Evolutionary conservation across 2,888 invertebrate genomes (phyloP).

Genomic region (Ditylenchus weischeri): DNA sequence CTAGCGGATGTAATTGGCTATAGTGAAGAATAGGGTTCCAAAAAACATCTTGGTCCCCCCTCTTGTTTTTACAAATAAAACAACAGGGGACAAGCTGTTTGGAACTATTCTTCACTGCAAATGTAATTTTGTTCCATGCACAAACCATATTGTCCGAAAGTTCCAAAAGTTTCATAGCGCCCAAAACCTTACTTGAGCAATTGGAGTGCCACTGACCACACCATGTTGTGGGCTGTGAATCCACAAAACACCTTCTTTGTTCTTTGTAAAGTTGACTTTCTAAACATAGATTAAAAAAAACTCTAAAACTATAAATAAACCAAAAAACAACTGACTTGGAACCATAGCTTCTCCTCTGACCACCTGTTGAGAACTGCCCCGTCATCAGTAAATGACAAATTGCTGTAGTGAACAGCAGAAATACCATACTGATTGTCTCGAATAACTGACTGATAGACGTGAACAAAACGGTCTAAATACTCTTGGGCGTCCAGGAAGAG

Average conservation of each 20-base stretch:
- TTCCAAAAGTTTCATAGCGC: not conserved
- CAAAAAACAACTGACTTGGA: slow-evolving; percentile 34
- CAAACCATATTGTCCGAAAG: not conserved
- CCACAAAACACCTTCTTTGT: slow-evolving; percentile 57
- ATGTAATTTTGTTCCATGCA: too few relatives aligned
- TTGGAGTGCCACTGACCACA: slow-evolving; percentile 63
- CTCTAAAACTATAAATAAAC: not conserved
- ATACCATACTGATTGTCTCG: slow-evolving; percentile 73
- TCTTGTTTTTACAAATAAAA: too few relatives aligned
- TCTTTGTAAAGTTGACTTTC: slow-evolving; percentile 55
- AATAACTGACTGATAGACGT: slow-evolving; percentile 51
- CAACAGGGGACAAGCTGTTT: too few relatives aligned
- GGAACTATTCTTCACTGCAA: too few relatives aligned
- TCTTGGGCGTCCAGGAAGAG: slow-evolving; percentile 57
- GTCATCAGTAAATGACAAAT: slow-evolving; percentile 46
- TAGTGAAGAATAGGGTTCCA: too few relatives aligned
- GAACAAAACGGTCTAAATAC: slow-evolving; percentile 53
- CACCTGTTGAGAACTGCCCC: slow-evolving; percentile 53
- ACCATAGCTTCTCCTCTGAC: slow-evolving; percentile 55
- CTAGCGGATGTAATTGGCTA: too few relatives aligned
- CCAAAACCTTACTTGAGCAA: slow-evolving; percentile 72
- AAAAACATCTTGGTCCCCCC: too few relatives aligned
- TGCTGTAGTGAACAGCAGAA: slow-evolving; percentile 74
- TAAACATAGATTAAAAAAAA: not conserved
- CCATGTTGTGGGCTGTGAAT: slow-evolving; percentile 55